phyloP scores from a whole-genome alignment of 2,113 vertebrate genomes.

The Prionailurus bengalensis region DNA sequence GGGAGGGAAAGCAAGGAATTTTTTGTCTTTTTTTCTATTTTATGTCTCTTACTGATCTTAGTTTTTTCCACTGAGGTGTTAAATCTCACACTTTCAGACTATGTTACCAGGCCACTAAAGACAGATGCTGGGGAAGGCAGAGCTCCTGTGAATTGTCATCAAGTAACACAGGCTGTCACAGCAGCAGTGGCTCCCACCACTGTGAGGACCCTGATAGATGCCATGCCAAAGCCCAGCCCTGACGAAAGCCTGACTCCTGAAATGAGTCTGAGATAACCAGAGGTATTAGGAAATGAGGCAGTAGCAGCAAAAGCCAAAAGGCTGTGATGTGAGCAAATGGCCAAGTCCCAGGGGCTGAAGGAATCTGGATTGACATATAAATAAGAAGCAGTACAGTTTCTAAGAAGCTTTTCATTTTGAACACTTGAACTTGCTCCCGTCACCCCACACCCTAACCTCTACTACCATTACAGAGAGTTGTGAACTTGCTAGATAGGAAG shows the following conservation, averaged over 20 bases:
- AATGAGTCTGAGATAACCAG: not conserved
- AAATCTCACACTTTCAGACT: not conserved
- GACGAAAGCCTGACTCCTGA: not conserved
- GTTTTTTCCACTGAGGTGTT: not conserved
- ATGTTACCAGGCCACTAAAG: not conserved
- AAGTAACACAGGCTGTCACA: not conserved
- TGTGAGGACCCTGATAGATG: accelerated
- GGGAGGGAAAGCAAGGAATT: not conserved
- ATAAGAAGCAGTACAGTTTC: not conserved
- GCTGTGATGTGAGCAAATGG: not conserved
- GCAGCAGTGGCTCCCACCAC: accelerated
- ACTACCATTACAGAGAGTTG: not conserved
- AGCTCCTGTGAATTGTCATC: accelerated
- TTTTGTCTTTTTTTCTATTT: not conserved
- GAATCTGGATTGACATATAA: not conserved
- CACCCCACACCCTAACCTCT: accelerated
- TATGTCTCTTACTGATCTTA: not conserved
- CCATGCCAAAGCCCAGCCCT: not conserved
- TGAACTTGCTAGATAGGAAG: not conserved
- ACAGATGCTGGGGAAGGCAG: no score
- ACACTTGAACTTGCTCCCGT: not conserved
- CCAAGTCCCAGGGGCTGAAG: not conserved
- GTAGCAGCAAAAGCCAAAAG: not conserved
- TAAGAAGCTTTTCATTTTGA: not conserved
- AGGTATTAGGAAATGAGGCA: not conserved